Evolutionary conservation across 2,113 vertebrate species (phyloP).

Genomic region (Sterrhoptilus dennistouni): DNA sequence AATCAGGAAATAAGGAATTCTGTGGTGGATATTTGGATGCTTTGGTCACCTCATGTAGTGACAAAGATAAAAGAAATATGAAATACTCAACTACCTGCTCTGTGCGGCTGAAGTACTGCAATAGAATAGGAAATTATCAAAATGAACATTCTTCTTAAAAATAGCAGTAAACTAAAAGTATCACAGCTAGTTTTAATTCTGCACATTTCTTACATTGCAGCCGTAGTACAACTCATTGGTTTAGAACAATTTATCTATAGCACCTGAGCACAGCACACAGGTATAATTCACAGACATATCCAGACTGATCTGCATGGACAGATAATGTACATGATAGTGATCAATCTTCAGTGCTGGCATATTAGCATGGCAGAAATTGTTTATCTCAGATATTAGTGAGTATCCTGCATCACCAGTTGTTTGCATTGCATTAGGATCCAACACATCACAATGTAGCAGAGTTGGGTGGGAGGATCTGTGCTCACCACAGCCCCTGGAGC

Average conservation of each 20-base stretch:
- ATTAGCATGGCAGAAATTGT: neutral
- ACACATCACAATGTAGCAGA: fast-evolving
- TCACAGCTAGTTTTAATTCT: neutral
- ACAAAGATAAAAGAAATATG: neutral
- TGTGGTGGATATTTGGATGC: neutral
- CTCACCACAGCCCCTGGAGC: neutral
- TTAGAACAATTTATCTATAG: neutral
- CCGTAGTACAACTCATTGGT: neutral
- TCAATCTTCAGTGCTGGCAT: neutral
- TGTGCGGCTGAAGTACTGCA: neutral
- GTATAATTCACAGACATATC: neutral
- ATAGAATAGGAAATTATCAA: neutral
- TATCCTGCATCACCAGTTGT: neutral
- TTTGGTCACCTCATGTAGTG: neutral
- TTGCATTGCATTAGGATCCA: neutral
- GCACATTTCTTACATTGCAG: neutral
- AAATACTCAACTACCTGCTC: neutral
- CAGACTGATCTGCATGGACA: neutral
- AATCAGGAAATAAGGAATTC: neutral
- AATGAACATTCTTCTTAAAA: neutral
- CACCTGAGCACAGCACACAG: neutral
- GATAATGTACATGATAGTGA: neutral
- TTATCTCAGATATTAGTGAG: neutral
- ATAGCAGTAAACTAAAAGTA: neutral
- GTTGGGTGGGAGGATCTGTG: neutral